Evolutionary conservation across 2,113 vertebrate species (phyloP), one percentile per base, ranked within the genome.

Genomic region (Calyptommatus sinebrachiatus): DNA sequence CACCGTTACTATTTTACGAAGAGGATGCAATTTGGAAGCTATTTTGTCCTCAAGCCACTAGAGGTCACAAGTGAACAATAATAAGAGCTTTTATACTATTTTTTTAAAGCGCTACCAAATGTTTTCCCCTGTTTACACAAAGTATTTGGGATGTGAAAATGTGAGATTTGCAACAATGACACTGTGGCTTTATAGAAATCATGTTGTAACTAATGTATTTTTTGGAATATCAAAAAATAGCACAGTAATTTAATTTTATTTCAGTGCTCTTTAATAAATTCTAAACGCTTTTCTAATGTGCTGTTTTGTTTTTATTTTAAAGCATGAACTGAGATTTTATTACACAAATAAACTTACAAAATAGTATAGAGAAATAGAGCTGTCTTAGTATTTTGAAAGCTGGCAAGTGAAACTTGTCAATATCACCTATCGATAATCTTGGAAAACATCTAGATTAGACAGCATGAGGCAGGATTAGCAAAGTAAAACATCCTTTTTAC

Each of bases 61-160:
- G 92, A 83, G 91, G 92, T 85, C 92, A 86, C 4, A 35, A 60
- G 31, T 76, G 78, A 88, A 85, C 85, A 90, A 86, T 81, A 8
- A 83, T 82, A 89, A 81, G 29, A 84, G 65, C 63, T 35, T 50
- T 1, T 0, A 0, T 35, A 45, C 53, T 68, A 22, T 50, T 50
- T 48, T n/a, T 22, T 2, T 21, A 6, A 8, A 78, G 20, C 35
- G 22, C 22, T 70, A 53, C 5, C 53, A 12, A 73, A 73, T 65
- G 71, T 18, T 76, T 65, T 46, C 7, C 26, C 28, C 7, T 76
- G 6, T 70, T 78, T 70, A 41, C 22, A 61, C 4, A 24, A 45
- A 35, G 31, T 22, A 11, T 10, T 28, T 61, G 10, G 53, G 6
- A 1, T 76, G 61, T 68, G 9, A 46, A 61, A 61, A 81, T 50